These are phyloP conservation scores for Poecilus cupreus DNA, from an alignment of 2,888 invertebrate species.

Conservation along the genomic window DNA sequence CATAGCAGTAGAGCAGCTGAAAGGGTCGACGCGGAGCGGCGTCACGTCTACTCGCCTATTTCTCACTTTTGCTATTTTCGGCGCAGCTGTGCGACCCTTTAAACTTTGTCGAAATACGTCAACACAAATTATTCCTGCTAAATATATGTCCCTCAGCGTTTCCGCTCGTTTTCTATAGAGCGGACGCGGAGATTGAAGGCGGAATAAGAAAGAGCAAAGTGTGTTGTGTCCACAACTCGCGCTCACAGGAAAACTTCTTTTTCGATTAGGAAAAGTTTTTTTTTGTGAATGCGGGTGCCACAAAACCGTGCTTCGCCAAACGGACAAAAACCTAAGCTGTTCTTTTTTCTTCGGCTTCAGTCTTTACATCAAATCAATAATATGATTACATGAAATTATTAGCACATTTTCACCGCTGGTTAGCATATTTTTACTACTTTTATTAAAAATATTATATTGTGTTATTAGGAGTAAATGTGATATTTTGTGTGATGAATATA, in stretches of 20 bases:
- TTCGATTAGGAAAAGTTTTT: constrained; percentile 44
- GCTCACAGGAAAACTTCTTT: constrained; percentile 28
- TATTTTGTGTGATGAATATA: too few species aligned
- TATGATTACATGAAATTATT: neutral
- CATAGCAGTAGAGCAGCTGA: neutral
- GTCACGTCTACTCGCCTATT: neutral
- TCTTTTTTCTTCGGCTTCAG: neutral
- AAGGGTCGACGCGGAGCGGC: neutral
- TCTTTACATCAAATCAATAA: neutral
- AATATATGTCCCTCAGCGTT: constrained; percentile 42
- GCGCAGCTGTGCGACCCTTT: constrained; percentile 30
- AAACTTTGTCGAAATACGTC: constrained; percentile 49
- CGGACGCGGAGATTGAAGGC: constrained; percentile 18
- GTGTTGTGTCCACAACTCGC: constrained; percentile 48
- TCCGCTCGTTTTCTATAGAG: constrained; percentile 11
- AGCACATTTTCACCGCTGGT: too few species aligned
- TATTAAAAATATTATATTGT: too few species aligned
- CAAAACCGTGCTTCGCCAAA: constrained; percentile 16
- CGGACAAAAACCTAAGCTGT: neutral
- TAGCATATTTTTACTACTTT: too few species aligned
- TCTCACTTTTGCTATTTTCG: constrained; percentile 35
- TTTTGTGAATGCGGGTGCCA: constrained; percentile 39
- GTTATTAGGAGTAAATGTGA: too few species aligned
- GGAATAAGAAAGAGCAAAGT: constrained; percentile 34
- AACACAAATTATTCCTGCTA: constrained; percentile 43